These are phyloP conservation scores for Siniperca obscura DNA, from an alignment of 2,797 vertebrate species.

Conservation along the genomic window DNA sequence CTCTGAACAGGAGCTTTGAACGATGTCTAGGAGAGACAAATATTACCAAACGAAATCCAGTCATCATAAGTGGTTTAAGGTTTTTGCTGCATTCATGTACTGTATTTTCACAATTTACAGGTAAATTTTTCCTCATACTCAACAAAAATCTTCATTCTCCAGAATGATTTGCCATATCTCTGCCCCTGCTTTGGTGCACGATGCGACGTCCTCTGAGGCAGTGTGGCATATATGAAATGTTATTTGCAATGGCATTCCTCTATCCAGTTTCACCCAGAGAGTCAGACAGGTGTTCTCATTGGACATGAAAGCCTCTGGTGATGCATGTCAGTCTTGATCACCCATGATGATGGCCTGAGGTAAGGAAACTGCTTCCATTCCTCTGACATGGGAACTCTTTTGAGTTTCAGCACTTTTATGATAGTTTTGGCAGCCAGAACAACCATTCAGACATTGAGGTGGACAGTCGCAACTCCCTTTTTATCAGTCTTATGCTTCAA, in stretches of 20 bases:
- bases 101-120: neutral
- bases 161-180: neutral
- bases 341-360: constrained; percentile 72
- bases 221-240: constrained; percentile 63
- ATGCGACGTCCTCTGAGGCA: constrained; percentile 38
- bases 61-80: constrained; percentile 7
- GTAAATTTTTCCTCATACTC: neutral
- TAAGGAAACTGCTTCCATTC: constrained; percentile 63
- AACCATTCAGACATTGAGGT: constrained; percentile 40
- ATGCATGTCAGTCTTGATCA: constrained; percentile 82
- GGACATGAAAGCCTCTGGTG: constrained; percentile 82
- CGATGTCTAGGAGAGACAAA: neutral
- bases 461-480: constrained; percentile 6
- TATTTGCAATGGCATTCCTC: constrained; percentile 75
- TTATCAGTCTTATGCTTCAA: constrained; percentile 19
- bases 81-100: neutral
- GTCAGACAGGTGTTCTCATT: constrained; percentile 84
- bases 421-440: constrained; percentile 64
- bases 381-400: constrained; percentile 72
- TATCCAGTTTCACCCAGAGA: constrained; percentile 66
- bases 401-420: constrained; percentile 79
- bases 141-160: constrained; percentile 1
- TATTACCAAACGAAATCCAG: constrained; percentile 32
- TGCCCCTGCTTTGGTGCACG: constrained; percentile 4
- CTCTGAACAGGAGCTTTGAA: constrained; percentile 2